A percentile compares a stretch with the other conserved stretches of the same genome.
phyloP scores from a whole-genome alignment of 2,797 vertebrate species.

The Brotogeris chrysoptera region DNA sequence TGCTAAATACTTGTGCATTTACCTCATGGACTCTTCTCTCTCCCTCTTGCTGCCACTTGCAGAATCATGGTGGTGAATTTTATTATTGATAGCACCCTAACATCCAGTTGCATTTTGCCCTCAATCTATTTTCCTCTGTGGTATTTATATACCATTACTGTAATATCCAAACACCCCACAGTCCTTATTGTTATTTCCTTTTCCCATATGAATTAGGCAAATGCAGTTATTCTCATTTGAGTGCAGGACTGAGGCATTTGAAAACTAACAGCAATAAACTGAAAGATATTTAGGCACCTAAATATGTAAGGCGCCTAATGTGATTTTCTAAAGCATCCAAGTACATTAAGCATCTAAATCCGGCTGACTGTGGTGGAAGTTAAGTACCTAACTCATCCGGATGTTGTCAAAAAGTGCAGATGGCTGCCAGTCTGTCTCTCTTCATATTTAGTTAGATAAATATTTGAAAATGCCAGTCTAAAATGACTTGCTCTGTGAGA shows the following conservation, averaged over 20 bases:
- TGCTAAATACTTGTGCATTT: neutral
- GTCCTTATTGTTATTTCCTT: neutral
- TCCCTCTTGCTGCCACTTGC: neutral
- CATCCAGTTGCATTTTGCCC: neutral
- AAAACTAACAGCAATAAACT: neutral
- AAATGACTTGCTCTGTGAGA: neutral
- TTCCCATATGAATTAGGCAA: neutral
- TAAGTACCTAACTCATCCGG: neutral
- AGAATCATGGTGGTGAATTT: accelerated
- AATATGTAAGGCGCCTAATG: neutral
- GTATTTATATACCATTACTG: neutral
- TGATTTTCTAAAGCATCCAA: conserved; percentile 25
- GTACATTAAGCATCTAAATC: conserved; percentile 7
- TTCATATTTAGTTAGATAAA: neutral
- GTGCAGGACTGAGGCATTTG: neutral
- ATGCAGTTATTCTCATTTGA: neutral
- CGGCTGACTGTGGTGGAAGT: neutral
- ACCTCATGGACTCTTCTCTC: neutral
- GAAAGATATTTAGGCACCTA: neutral
- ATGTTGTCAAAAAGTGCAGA: neutral
- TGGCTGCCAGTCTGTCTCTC: neutral
- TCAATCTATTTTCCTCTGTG: accelerated
- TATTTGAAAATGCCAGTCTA: neutral
- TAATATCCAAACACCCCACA: neutral
- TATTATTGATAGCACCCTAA: neutral